Base-by-base conservation (phyloP, 2,888 invertebrate species). In the Mystacides longicornis region DNA sequence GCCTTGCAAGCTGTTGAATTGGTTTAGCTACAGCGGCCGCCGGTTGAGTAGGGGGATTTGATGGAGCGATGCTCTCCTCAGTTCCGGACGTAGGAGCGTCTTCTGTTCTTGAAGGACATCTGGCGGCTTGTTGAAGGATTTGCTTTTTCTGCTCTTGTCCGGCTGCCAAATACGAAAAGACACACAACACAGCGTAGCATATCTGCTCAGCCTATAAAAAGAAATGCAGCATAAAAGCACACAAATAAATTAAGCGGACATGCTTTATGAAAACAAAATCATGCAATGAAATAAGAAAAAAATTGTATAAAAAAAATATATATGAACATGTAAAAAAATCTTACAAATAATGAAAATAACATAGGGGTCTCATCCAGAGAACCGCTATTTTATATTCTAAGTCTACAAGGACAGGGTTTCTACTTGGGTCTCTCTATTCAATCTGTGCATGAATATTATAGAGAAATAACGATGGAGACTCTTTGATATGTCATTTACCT, bases 131-230 rank as follows among this genome's bases (percentile, higher is more conserved):
- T 65, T 76, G 73, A 55, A 76, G 64, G 18, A 77, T 76, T 2
- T 71, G 70, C 65, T 80, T 81, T 69, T 82, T 81, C 67, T 87
- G 86, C 64, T 89, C 88, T 63, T 86, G 83, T 0, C 93, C 93
- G 55, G 97, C 97, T 60, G 97, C 97, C 69, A 97, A 86, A 78
- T 98, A 98, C 51, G 98, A 98, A 78, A 99, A 99, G 64, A 99
- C 95, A 80, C 99, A 99, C 65, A 99, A 81, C 60, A 99, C 97
- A 65, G 99, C 94, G 77, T 99, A 99, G 77, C 97, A 98, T 68
- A 99, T 99, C 76, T 98, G 96, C 77, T 97, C 95, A 70, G 98
- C 96, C 97, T 98, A 77, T 56, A 60, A 56, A 49, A 56, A 48
- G 20, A 20, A 16, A n/a, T 43, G 14, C 56, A 61, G 54, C 51